phyloP scores from a whole-genome alignment of 2,113 vertebrate genomes.

The Excalfactoria chinensis region DNA sequence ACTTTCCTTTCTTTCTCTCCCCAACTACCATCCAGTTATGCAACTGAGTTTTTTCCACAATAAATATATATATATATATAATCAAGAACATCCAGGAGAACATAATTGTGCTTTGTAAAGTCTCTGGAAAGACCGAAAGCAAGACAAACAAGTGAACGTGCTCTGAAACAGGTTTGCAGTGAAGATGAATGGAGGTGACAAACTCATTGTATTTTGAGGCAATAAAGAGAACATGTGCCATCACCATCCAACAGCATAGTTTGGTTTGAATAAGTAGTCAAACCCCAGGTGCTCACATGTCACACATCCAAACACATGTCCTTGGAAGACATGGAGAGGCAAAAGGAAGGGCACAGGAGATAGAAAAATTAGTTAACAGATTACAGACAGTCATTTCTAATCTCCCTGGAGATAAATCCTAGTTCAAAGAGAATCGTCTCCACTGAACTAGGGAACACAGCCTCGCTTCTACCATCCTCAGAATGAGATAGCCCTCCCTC shows the following conservation, averaged over 20 bases:
- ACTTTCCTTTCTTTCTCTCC: neutral
- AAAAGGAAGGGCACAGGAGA: neutral
- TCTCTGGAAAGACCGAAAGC: neutral
- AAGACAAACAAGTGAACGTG: neutral
- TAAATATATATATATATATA: neutral
- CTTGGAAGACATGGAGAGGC: fast-evolving
- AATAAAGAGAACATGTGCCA: fast-evolving
- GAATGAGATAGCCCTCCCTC: neutral
- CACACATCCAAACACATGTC: neutral
- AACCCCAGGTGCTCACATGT: neutral
- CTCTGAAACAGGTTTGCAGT: neutral
- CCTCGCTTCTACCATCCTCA: neutral
- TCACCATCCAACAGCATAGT: neutral
- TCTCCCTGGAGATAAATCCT: neutral
- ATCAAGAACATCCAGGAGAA: neutral
- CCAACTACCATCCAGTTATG: neutral
- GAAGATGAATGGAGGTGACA: neutral
- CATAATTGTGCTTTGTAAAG: neutral
- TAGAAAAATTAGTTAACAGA: neutral
- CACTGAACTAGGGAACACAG: neutral
- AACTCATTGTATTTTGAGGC: neutral
- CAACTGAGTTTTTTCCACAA: neutral
- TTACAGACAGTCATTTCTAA: neutral
- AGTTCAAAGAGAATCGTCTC: neutral
- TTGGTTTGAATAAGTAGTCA: neutral